Evolutionary conservation across 1,140 invertebrate genomes (phyloP).

Genomic region (Zaprionus nigranus): DNA sequence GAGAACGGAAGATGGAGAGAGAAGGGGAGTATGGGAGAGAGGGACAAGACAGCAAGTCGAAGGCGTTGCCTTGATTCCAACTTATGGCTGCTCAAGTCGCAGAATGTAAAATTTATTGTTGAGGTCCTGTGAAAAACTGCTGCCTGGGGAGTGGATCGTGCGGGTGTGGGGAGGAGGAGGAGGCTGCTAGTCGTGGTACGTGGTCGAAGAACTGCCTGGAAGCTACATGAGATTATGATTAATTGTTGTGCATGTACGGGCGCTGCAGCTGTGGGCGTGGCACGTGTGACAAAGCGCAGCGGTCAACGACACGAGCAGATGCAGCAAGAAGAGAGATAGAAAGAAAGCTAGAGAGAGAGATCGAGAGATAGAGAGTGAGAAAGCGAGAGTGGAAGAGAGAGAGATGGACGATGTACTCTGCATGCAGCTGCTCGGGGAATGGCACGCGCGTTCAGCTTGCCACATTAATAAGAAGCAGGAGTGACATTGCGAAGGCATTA

Average conservation of each 20-base stretch:
- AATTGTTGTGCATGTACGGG: slow-evolving; percentile 59
- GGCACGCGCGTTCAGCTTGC: slow-evolving; percentile 50
- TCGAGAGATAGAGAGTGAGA: neutral
- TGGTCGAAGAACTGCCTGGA: slow-evolving; percentile 66
- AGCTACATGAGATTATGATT: slow-evolving; percentile 78
- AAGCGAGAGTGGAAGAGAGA: neutral
- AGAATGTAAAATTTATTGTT: slow-evolving; percentile 75
- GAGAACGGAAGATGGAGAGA: slow-evolving; percentile 1
- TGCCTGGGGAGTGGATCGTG: slow-evolving; percentile 10
- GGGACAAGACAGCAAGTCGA: slow-evolving; percentile 23
- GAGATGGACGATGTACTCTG: neutral
- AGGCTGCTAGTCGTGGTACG: slow-evolving; percentile 39
- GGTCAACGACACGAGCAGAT: slow-evolving; percentile 64
- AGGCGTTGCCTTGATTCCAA: slow-evolving; percentile 64
- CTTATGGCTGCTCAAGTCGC: slow-evolving; percentile 76
- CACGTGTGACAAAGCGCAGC: slow-evolving; percentile 70
- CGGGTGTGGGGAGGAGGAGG: neutral
- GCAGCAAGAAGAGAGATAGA: neutral
- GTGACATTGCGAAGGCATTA: slow-evolving; percentile 73
- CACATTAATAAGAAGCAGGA: slow-evolving; percentile 66
- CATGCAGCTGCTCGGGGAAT: slow-evolving; percentile 31
- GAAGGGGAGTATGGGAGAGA: neutral
- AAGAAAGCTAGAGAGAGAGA: neutral
- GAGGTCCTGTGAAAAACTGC: slow-evolving; percentile 66
- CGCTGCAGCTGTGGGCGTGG: slow-evolving; percentile 52